These are phyloP conservation scores for Psettodes erumei DNA, from an alignment of 2,113 vertebrate species.

Conservation along the genomic window DNA sequence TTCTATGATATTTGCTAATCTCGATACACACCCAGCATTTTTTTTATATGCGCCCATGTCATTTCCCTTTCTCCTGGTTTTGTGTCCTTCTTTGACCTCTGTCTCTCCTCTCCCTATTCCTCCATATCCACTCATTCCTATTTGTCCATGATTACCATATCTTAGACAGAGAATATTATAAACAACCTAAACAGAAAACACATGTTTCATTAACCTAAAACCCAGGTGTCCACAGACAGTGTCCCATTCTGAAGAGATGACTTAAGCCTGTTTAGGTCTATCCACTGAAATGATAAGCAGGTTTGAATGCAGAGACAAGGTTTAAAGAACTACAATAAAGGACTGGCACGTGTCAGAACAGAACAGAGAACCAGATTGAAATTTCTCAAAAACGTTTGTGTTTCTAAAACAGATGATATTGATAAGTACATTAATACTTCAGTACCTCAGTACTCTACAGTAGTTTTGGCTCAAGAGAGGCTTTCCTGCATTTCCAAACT, in stretches of 20 bases:
- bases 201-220: background rate
- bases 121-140: background rate
- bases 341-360: background rate
- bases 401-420: background rate
- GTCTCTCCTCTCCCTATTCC: background rate
- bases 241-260: background rate
- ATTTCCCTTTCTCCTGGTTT: background rate
- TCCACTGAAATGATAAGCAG: background rate
- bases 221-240: background rate
- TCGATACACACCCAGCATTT: rapidly evolving
- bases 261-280: background rate
- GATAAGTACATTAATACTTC: background rate
- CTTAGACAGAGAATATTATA: background rate
- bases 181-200: background rate
- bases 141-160: background rate
- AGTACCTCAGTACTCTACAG: background rate
- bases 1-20: background rate
- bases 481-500: background rate
- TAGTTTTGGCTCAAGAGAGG: background rate
- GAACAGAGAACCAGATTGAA: background rate
- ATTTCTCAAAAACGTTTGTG: background rate
- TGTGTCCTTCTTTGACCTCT: background rate
- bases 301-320: background rate
- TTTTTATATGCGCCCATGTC: background rate
- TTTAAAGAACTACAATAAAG: background rate